These are phyloP conservation scores for Petrolisthes manimaculis DNA, from an alignment of 2,888 invertebrate species.

Conservation along the genomic window DNA sequence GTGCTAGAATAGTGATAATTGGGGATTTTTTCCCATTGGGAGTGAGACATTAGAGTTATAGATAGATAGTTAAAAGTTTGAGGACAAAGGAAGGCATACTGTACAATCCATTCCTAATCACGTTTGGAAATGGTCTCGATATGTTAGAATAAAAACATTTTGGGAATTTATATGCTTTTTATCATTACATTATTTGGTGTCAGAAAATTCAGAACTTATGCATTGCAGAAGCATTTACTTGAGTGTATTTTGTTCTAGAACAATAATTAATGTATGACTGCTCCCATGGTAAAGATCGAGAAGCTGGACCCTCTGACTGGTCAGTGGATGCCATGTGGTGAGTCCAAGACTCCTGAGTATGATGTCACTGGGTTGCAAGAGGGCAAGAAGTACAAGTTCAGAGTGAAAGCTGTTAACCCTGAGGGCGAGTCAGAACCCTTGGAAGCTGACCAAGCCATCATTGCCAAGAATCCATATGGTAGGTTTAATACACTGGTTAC, in stretches of 20 bases:
- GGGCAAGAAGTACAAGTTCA: slow-evolving; percentile 97
- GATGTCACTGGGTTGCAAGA: slow-evolving; percentile 88
- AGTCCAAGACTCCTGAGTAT: slow-evolving; percentile 81
- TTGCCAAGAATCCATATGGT: slow-evolving; percentile 99
- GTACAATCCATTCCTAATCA: too few relatives aligned
- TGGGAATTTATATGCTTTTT: too few relatives aligned
- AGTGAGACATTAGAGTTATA: too few relatives aligned
- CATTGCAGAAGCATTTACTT: too few relatives aligned
- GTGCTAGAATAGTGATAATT: too few relatives aligned
- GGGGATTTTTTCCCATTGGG: too few relatives aligned
- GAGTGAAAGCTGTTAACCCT: slow-evolving; percentile 97
- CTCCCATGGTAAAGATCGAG: slow-evolving; percentile 70
- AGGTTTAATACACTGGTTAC: slow-evolving; percentile 67
- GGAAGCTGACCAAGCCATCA: slow-evolving; percentile 91
- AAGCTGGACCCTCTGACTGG: slow-evolving; percentile 75
- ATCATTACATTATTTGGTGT: too few relatives aligned
- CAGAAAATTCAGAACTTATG: too few relatives aligned
- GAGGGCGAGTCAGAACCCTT: slow-evolving; percentile 98
- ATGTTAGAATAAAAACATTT: too few relatives aligned
- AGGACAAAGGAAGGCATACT: too few relatives aligned
- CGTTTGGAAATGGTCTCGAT: too few relatives aligned
- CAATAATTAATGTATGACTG: background rate
- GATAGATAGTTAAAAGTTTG: too few relatives aligned
- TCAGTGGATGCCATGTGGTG: slow-evolving; percentile 92
- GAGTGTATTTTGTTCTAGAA: background rate